Evolutionary conservation across 2,888 invertebrate genomes (phyloP), one percentile per base, ranked within the genome.

Genomic region (Trichacis sp.): DNA sequence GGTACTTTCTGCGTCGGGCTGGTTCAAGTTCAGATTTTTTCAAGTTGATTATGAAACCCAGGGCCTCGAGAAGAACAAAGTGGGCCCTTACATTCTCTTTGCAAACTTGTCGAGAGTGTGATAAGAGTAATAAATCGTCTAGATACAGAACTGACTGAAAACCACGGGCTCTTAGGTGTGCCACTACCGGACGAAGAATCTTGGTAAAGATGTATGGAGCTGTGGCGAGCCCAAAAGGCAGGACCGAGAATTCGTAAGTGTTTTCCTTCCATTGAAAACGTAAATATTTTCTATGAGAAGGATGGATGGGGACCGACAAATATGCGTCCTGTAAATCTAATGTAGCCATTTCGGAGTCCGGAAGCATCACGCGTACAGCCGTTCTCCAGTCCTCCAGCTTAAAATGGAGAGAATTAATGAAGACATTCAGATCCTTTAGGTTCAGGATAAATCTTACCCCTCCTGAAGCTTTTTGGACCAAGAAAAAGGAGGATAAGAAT

Each of bases 311-410:
- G 0, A 64, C 55, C 9, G 42, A 8, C 8, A 55, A 15, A 36
- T 55, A 59, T 8, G 64, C 64, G 18, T 59, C 59, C 19, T 54
- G 51, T 11, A 60, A 42, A 20, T 64, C 59, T 0, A 64, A 12
- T 11, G 47, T 20, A 4, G 52, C 56, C 60, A 65, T 56, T 20
- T 29, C 33, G 24, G 17, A 29, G 6, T 30, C 38, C 1, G 54
- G 62, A n/a, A 51, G 8, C 53, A 66, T 53, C 9, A 66, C 47
- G 11, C 52, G 48, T 1, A 52, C 8, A 9, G 46, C 57, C 11
- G 54, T 65, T 2, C 49, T 33, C 54, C 54, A 57, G 14, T 62
- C 61, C 12, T 66, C 60, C 0, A 65, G 9, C 45, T 60, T 52
- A 14, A 65, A 65, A 20, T 65, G 64, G 9, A 52, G 63, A 3